A percentile compares a stretch with the other conserved stretches of the same genome.
Conservation (phyloP, 2,113 vertebrate genomes). For the Ascaphus truei region DNA sequence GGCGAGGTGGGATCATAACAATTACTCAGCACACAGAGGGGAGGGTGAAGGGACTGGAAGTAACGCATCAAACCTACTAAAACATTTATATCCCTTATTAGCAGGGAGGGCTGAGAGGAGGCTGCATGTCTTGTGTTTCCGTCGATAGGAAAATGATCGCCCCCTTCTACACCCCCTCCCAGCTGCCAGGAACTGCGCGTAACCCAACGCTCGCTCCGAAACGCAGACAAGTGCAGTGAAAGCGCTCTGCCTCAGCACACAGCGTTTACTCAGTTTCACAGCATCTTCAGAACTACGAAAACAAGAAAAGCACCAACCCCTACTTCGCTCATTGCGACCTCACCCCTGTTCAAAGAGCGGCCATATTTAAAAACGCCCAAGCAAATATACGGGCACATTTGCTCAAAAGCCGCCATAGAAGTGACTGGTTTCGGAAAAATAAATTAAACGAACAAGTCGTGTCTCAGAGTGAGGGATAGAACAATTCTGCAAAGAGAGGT, state of each 20-base stretch:
- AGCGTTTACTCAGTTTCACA: not conserved
- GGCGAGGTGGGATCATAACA: constrained; percentile 25
- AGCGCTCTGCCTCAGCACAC: not conserved
- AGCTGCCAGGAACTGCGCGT: constrained; percentile 24
- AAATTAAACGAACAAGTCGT: no score
- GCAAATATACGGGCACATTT: no score
- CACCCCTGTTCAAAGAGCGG: no score
- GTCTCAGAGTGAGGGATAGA: no score
- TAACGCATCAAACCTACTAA: constrained; percentile 34
- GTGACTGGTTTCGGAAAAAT: no score
- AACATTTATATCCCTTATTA: constrained; percentile 36
- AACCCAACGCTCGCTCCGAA: not conserved
- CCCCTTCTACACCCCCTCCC: constrained; percentile 26
- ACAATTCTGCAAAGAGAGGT: no score
- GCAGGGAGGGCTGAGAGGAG: constrained; percentile 23
- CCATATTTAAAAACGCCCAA: no score
- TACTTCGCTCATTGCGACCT: no score
- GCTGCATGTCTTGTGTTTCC: constrained; percentile 25
- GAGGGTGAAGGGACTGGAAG: constrained; percentile 5
- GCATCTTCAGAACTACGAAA: not conserved
- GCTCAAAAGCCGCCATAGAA: no score
- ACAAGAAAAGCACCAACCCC: not conserved
- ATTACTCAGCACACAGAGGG: constrained; percentile 25
- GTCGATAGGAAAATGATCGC: constrained; percentile 26
- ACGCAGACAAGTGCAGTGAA: no score